Conservation (phyloP, 1,140 invertebrate genomes). For the Wiebesia pumilae region DNA sequence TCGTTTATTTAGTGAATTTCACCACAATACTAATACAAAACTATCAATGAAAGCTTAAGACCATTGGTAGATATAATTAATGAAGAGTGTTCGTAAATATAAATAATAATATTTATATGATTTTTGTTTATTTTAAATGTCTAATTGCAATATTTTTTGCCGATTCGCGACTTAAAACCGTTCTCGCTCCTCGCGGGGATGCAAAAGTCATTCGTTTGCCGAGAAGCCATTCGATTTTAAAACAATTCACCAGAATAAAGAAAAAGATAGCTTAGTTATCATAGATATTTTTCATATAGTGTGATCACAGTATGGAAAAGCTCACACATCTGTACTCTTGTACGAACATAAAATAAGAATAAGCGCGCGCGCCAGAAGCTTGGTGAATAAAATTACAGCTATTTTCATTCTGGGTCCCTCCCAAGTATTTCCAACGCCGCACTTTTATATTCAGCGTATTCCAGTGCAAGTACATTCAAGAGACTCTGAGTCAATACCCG, state of each 20-base stretch:
- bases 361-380: conserved; percentile 7
- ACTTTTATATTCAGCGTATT: conserved; percentile 57
- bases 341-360: neutral
- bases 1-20: no score
- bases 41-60: no score
- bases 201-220: neutral
- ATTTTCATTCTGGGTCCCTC: conserved; percentile 33
- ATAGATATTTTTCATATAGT: conserved; percentile 17
- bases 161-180: neutral
- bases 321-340: conserved; percentile 12
- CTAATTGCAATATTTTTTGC: neutral
- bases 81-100: no score
- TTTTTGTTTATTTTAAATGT: neutral
- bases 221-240: conserved; percentile 10
- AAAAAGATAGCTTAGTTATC: conserved; percentile 19
- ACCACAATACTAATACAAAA: no score
- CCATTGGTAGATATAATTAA: no score
- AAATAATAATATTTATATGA: neutral
- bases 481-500: conserved; percentile 43
- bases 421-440: conserved; percentile 29
- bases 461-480: conserved; percentile 44
- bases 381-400: conserved; percentile 35
- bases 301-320: conserved; percentile 7
- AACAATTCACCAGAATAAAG: conserved; percentile 19
- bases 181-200: neutral